phyloP scores from a whole-genome alignment of 37 sponge, comb jelly and placozoan species.

The Theonella swinhoei region DNA sequence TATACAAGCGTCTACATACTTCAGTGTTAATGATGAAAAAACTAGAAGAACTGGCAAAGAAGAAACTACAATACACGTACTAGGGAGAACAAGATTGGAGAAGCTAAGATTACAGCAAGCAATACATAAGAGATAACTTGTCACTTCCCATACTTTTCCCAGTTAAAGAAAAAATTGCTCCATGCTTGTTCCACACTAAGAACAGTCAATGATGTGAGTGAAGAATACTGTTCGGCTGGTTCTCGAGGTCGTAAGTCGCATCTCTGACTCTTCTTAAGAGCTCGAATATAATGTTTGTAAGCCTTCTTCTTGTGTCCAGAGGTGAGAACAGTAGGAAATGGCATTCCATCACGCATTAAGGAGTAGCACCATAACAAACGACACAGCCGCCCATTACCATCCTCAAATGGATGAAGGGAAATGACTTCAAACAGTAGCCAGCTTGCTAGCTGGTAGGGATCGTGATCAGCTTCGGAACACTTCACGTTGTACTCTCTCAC shows the following conservation, averaged over 20 bases:
- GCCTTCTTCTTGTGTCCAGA: conserved; percentile 29
- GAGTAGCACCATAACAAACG: conserved; percentile 34
- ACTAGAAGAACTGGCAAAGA: too few relatives aligned
- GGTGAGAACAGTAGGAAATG: background rate
- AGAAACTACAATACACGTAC: too few relatives aligned
- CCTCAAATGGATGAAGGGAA: conserved; percentile 26
- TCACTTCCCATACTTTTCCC: too few relatives aligned
- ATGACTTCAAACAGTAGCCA: conserved; percentile 14
- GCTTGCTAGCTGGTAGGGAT: conserved; percentile 20
- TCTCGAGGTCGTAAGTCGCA: background rate
- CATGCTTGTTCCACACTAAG: conserved; percentile 11
- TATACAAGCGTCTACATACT: too few relatives aligned
- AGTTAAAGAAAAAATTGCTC: background rate
- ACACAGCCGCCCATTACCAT: conserved; percentile 31
- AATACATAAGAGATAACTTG: too few relatives aligned
- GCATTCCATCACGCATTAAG: conserved; percentile 27
- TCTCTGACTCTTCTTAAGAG: too few relatives aligned
- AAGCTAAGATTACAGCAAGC: too few relatives aligned
- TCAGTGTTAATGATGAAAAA: too few relatives aligned
- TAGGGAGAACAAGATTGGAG: too few relatives aligned
- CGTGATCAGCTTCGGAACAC: background rate
- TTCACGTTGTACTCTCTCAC: conserved; percentile 6
- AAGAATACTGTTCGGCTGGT: background rate
- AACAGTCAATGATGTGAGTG: conserved; percentile 26
- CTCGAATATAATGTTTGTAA: too few relatives aligned